A percentile compares a stretch with the other conserved stretches of the same genome.
These are phyloP conservation scores for Bemisia tabaci DNA, from an alignment of 1,140 invertebrate species.

Conservation along the genomic window DNA sequence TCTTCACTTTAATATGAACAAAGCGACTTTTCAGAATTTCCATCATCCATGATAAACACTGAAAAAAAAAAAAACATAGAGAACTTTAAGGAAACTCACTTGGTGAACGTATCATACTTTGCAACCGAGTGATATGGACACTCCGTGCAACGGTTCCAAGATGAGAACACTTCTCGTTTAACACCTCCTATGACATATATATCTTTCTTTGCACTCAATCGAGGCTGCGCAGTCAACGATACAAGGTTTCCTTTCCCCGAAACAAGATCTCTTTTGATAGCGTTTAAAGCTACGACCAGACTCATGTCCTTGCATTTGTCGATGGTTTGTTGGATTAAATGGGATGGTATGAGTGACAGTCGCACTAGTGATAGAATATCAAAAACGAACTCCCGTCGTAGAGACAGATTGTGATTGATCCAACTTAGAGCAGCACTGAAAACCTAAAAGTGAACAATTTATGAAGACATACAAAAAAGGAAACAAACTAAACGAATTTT, in stretches of 20 bases:
- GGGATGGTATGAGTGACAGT: conserved; percentile 67
- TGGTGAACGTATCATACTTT: conserved; percentile 61
- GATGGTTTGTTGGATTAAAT: conserved; percentile 65
- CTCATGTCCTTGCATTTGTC: conserved; percentile 67
- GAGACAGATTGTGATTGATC: conserved; percentile 70
- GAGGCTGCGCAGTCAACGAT: conserved; percentile 55
- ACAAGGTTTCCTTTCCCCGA: conserved; percentile 63
- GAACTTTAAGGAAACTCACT: no score
- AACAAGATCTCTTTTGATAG: conserved; percentile 67
- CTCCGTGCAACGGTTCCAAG: conserved; percentile 46
- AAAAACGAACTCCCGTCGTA: conserved; percentile 69
- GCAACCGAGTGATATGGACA: conserved; percentile 63
- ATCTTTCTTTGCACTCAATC: conserved; percentile 69
- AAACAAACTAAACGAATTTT: no score
- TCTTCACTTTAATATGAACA: no score
- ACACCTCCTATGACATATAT: conserved; percentile 85
- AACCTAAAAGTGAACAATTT: conserved; percentile 50
- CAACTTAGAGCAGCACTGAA: conserved; percentile 81
- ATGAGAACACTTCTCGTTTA: conserved; percentile 52
- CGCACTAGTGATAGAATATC: conserved; percentile 73
- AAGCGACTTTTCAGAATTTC: no score
- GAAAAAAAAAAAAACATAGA: no score
- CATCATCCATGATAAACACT: no score
- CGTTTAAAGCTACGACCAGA: conserved; percentile 61
- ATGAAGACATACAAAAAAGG: no score